Evolutionary conservation across 1,140 invertebrate genomes (phyloP), one percentile per base, ranked within the genome.

Genomic region (Antheraea mylitta): DNA sequence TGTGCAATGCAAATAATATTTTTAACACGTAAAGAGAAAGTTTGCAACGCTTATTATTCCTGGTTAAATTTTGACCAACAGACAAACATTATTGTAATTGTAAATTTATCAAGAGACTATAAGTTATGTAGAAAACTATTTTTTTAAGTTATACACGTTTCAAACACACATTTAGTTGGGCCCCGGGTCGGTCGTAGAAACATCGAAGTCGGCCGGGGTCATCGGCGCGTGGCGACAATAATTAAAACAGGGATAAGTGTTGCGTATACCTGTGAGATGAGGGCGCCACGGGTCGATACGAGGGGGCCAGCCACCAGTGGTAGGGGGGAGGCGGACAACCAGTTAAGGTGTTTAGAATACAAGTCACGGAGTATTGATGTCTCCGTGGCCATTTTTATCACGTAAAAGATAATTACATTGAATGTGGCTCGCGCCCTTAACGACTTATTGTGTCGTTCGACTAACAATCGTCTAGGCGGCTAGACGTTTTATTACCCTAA

Each of bases 171-270:
- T 11, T 22, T 30, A 61, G 18, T 22, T 30, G 19, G 18, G 8
- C 3, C 19, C 16, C 60, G 22, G 19, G 19, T 30, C 11, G 60
- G n/a, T 45, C 18, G 42, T 18, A 64, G n/a, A 16, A 22, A 22
- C 30, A 22, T 36, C 19, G 75, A 77, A 69, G 71, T 68, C 65
- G 73, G 75, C 73, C 68, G 68, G 80, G 83, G 83, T 87, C 85
- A 86, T 83, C 85, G 80, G 81, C 79, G 87, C 85, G 81, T 87
- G 82, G 87, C 86, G 88, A 90, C 88, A 90, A 53, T 53, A 53
- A 90, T 90, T 90, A 89, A 87, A 90, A 86, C 85, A 86, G 85
- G 85, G 87, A 90, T 88, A 89, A 90, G 86, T 90, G 86, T 88
- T 89, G 86, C 85, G 88, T 88, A 73, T 90, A 90, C 88, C 88